phyloP scores from a whole-genome alignment of 2,888 invertebrate genomes.

The Rhyacophila evoluta region DNA sequence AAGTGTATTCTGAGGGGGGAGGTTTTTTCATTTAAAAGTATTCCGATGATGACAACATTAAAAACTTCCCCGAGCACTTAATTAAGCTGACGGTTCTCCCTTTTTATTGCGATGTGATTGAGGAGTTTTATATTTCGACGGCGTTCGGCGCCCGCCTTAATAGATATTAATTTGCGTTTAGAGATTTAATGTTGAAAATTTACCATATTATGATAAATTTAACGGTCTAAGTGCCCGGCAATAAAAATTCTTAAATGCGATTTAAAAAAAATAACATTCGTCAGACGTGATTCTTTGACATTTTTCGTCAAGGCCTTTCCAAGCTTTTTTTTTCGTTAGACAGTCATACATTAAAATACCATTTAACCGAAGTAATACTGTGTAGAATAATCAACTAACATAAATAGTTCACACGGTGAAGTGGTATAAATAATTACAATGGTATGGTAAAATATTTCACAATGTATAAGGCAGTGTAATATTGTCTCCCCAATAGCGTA shows the following conservation, averaged over 20 bases:
- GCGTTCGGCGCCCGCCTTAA: background rate
- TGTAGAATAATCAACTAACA: too few species aligned
- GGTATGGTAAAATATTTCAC: too few species aligned
- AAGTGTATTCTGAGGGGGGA: background rate
- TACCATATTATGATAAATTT: constrained; percentile 18
- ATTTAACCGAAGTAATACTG: too few species aligned
- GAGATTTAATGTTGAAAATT: constrained; percentile 13
- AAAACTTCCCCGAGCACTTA: constrained; percentile 5
- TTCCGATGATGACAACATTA: constrained; percentile 24
- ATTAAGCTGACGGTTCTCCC: background rate
- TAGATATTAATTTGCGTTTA: constrained; percentile 24
- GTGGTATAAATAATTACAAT: too few species aligned
- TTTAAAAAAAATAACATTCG: too few species aligned
- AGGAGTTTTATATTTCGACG: background rate
- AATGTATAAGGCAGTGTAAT: too few species aligned
- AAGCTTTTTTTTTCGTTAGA: too few species aligned
- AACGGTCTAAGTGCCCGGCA: background rate
- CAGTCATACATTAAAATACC: too few species aligned
- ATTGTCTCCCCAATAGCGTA: too few species aligned
- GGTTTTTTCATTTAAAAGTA: constrained; percentile 20
- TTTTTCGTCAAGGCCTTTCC: too few species aligned
- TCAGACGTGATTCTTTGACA: too few species aligned
- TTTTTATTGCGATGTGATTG: constrained; percentile 20
- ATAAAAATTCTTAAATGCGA: background rate
- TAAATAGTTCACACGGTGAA: too few species aligned